Evolutionary conservation across 2,888 invertebrate species (phyloP), one percentile per base, ranked within the genome.

Genomic region (Caenorhabditis sulstoni): DNA sequence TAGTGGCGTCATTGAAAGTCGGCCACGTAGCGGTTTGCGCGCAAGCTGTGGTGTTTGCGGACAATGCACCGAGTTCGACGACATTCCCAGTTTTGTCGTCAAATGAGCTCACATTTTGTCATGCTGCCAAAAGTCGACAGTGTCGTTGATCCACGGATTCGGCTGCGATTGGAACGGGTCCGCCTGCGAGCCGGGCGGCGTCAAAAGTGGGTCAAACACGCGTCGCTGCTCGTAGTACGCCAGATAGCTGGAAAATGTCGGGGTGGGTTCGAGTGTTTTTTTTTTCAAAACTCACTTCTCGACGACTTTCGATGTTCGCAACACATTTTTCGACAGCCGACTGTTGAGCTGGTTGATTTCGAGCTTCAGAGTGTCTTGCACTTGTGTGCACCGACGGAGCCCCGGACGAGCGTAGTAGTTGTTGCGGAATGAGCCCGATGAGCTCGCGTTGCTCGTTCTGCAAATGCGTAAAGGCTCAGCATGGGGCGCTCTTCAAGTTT

Each of bases 101-200:
- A n/a, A n/a, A n/a, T n/a, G n/a, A n/a, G 9, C 94, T 91, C 94
- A 89, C 89, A 88, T 96, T 91, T 88, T 88, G 70, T 99, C 98
- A 91, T 95, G 95, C 88, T 98, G 97, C 99, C 99, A 99, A 91
- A 96, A 94, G 90, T 99, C 98, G 2, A 95, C 94, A 91, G 94
- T 96, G 90, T 99, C 98, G 37, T 95, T 94, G 87, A 96, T 93
- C 99, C 99, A 99, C 0, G 98, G 98, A 93, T 98, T 99, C 45
- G 95, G 94, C 41, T 87, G 89, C 4, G 85, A 82, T 64, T 86
- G 86, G 74, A 89, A 85, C n/a, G 88, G 87, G 70, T 89, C 89
- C 14, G 66, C 73, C 9, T 87, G 74, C 91, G 95, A 94, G 91
- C 98, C 98, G 1, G 96, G 95, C 29, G 94, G 93, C 9, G 95